Evolutionary conservation across 1,140 invertebrate genomes (phyloP).

Genomic region (Reticulitermes speratus): DNA sequence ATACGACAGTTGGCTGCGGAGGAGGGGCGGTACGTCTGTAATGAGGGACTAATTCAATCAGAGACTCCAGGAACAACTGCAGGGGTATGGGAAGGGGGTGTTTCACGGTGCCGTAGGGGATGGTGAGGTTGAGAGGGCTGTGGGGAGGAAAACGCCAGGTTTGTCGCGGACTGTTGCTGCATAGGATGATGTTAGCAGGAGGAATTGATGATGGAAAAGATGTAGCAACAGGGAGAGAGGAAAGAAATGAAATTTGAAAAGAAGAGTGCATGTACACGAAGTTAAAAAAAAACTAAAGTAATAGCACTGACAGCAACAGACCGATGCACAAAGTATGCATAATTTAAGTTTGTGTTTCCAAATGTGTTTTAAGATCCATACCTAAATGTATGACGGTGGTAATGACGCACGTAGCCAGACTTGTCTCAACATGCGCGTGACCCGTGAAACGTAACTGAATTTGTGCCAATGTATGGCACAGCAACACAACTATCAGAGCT

Average conservation of each 20-base stretch:
- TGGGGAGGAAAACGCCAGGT: conserved; percentile 22
- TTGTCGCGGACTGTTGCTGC: conserved; percentile 12
- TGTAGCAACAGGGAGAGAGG: neutral
- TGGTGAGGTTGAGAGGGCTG: conserved; percentile 19
- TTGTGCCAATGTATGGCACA: no score
- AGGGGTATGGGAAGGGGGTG: conserved; percentile 12
- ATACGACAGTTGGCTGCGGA: conserved; percentile 28
- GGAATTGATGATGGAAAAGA: neutral
- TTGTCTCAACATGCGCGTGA: no score
- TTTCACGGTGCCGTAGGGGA: conserved; percentile 14
- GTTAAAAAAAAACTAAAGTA: no score
- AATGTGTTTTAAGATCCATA: no score
- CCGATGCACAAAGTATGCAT: no score
- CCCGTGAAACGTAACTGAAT: no score
- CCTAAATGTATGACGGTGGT: no score
- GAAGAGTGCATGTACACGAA: neutral
- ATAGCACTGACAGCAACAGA: no score
- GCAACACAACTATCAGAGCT: no score
- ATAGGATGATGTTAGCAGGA: neutral
- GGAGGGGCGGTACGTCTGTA: conserved; percentile 39
- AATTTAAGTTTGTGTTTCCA: no score
- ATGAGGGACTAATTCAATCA: conserved; percentile 50
- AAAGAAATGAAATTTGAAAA: neutral
- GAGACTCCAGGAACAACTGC: conserved; percentile 32
- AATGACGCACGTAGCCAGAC: no score